Conservation (phyloP, 1,140 invertebrate genomes). For the Hycleus phaleratus region DNA sequence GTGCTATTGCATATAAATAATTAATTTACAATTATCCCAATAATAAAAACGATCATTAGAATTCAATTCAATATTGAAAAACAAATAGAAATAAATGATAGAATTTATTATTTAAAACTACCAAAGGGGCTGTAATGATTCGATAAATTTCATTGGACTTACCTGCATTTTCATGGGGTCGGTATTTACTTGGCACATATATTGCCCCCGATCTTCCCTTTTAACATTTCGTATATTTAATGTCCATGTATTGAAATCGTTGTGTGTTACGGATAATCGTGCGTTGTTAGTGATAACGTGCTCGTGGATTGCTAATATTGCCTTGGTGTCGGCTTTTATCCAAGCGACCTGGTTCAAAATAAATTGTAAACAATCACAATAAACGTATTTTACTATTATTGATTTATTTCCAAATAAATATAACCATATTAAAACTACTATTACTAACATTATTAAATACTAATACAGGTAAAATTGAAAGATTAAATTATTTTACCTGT, state of each 20-base stretch:
- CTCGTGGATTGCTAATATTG: slow-evolving; percentile 84
- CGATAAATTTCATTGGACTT: slow-evolving; percentile 3
- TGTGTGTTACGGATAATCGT: slow-evolving; percentile 76
- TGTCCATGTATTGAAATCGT: slow-evolving; percentile 81
- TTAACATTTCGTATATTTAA: slow-evolving; percentile 74
- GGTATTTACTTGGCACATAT: slow-evolving; percentile 92
- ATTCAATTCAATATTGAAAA: not conserved
- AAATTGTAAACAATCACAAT: slow-evolving; percentile 17
- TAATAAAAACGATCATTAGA: not conserved
- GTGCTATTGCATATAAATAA: not conserved
- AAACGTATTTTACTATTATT: slow-evolving; percentile 8
- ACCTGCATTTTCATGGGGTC: slow-evolving; percentile 91
- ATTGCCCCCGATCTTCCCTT: slow-evolving; percentile 75
- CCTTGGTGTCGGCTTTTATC: slow-evolving; percentile 89
- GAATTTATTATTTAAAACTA: not conserved
- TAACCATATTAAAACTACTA: too few species aligned
- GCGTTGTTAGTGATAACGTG: slow-evolving; percentile 88
- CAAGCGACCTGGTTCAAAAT: slow-evolving; percentile 68
- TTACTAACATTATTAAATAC: too few species aligned
- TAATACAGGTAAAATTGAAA: too few species aligned
- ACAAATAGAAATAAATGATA: not conserved
- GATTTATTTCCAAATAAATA: slow-evolving; percentile 2
- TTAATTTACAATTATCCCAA: not conserved
- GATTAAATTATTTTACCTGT: too few species aligned
- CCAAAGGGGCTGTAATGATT: not conserved